Evolutionary conservation across 2,888 invertebrate genomes (phyloP), one percentile per base, ranked within the genome.

Genomic region (Sarcophaga carnaria): DNA sequence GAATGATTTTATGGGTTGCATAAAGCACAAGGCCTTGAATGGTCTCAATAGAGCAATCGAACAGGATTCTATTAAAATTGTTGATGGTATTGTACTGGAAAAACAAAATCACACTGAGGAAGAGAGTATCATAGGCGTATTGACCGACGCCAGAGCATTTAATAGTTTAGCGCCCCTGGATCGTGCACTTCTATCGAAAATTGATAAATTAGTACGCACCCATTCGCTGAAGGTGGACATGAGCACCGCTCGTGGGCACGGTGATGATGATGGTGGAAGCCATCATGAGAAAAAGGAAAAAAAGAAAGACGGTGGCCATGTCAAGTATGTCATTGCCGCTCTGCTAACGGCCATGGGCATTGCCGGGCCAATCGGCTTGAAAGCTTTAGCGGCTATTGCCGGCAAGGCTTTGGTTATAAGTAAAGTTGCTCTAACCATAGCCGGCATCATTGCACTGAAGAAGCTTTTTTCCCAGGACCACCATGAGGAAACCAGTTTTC

Each of bases 331-430:
- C 88, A 93, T 95, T 91, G 95, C 95, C 88, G 95, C 95, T 86
- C 94, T 95, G 88, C 94, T 95, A 89, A 95, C 95, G 66, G 95
- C 95, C 85, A 94, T 96, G 92, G 96, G 96, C 89, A 94, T 96
- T 85, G 95, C 96, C 67, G 96, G 95, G 87, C 96, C 96, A 2
- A 93, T 96, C 91, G 95, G 96, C 63, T 93, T 96, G 90, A 96
- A 96, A 93, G 95, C 95, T 45, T 93, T 96, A 88, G 96, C 96
- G 79, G 94, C 95, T 47, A 95, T 96, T 90, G 96, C 96, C 71
- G 96, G 95, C 70, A 96, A 96, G 92, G 96, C 96, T 59, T 94
- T 96, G 88, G 95, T 96, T 87, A 96, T 96, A 89, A 96, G 96
- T 92, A 96, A 96, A 92, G 95, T 96, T 71, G 96, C 96, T 2